phyloP scores from a whole-genome alignment of 2,113 vertebrate species.

The Sclerurus mexicanus region DNA sequence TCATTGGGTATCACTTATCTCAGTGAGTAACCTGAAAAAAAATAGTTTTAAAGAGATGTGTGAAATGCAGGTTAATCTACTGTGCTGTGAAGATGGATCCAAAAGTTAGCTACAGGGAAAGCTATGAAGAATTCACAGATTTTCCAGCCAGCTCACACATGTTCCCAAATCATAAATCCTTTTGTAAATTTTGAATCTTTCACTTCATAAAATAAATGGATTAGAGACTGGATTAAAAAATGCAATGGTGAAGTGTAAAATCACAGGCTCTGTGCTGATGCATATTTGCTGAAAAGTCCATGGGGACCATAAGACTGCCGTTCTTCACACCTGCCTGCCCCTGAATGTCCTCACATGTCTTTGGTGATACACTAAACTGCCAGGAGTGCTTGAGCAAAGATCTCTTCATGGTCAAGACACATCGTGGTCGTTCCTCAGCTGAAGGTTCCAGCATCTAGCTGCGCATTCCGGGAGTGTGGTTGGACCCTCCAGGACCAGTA shows the following conservation, averaged over 20 bases:
- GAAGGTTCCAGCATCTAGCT: background rate
- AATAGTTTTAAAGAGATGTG: background rate
- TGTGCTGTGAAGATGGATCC: background rate
- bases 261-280: background rate
- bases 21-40: background rate
- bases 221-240: conserved; percentile 30
- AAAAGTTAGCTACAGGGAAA: background rate
- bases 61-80: background rate
- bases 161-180: background rate
- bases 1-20: background rate
- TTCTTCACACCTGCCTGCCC: background rate
- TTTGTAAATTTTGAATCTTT: conserved; percentile 24
- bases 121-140: background rate
- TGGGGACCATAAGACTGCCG: background rate
- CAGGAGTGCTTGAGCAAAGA: background rate
- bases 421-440: background rate
- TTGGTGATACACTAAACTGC: background rate
- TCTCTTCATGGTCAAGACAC: background rate
- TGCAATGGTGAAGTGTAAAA: background rate
- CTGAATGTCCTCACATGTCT: accelerated
- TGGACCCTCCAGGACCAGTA: background rate
- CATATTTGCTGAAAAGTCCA: background rate
- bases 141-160: background rate
- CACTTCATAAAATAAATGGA: conserved; percentile 1
- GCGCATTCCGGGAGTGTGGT: background rate